A percentile compares a stretch with the other conserved stretches of the same genome.
Conservation (phyloP, 2,797 vertebrate species). For the Acipenser transmontanus region DNA sequence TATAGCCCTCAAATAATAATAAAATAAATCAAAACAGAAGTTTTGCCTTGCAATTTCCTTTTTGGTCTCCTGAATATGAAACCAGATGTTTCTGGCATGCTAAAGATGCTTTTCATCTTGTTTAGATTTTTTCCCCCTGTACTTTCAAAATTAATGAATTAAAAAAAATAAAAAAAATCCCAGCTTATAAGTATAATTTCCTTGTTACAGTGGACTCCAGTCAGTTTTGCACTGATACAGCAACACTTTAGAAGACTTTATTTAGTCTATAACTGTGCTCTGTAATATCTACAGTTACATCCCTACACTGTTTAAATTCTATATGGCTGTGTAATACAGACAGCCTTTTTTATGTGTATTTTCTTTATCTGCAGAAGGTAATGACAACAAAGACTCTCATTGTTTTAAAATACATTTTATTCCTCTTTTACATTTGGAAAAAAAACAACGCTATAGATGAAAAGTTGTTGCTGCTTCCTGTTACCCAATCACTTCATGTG, state of each 20-base stretch:
- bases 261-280: slow-evolving; percentile 58
- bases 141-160: slow-evolving; percentile 82
- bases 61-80: slow-evolving; percentile 80
- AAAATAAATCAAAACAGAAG: slow-evolving; percentile 95
- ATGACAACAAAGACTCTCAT: no score
- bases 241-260: slow-evolving; percentile 65
- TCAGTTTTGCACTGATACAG: slow-evolving; percentile 95
- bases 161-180: slow-evolving; percentile 47
- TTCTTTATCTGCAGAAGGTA: no score
- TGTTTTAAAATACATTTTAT: no score
- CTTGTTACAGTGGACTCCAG: slow-evolving; percentile 77
- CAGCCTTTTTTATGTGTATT: no score
- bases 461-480: no score
- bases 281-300: slow-evolving; percentile 57
- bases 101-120: slow-evolving; percentile 90
- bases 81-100: slow-evolving; percentile 94
- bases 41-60: slow-evolving; percentile 96
- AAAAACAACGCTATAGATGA: no score
- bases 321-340: no score
- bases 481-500: no score
- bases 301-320: slow-evolving; percentile 37
- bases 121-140: slow-evolving; percentile 54
- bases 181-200: slow-evolving; percentile 84
- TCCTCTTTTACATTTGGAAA: no score
- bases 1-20: slow-evolving; percentile 81